phyloP scores from a whole-genome alignment of 2,113 vertebrate genomes.

The Crotalus helleri region DNA sequence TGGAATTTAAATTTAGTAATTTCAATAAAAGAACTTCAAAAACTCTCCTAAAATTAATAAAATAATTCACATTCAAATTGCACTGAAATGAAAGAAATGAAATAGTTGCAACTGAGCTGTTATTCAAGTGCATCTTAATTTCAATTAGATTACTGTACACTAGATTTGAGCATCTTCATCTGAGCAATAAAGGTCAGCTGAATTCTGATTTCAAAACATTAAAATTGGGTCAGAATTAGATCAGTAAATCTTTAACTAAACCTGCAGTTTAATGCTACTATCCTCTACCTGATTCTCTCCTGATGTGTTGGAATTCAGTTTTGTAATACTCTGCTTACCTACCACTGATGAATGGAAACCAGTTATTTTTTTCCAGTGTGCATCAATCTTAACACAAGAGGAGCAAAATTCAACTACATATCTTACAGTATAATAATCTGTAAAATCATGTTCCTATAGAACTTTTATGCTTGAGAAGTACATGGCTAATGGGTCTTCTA shows the following conservation, averaged over 20 bases:
- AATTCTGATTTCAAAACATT: neutral
- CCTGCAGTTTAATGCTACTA: neutral
- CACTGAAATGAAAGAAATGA: neutral
- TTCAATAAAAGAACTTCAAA: neutral
- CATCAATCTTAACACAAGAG: neutral
- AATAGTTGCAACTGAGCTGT: neutral
- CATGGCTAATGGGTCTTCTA: neutral
- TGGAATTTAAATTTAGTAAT: neutral
- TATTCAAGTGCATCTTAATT: neutral
- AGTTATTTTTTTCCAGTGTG: accelerated
- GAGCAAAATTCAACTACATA: neutral
- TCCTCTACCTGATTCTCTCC: neutral
- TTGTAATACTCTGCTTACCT: neutral
- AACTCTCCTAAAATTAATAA: neutral
- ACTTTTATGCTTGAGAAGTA: neutral
- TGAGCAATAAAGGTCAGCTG: accelerated
- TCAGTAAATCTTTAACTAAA: neutral
- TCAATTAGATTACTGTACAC: neutral
- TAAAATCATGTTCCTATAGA: neutral
- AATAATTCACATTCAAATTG: neutral
- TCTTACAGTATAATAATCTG: neutral
- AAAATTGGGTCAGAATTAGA: constrained; percentile 3
- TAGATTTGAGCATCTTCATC: neutral
- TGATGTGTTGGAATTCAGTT: neutral
- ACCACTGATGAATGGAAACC: neutral